A percentile compares a stretch with the other conserved stretches of the same genome.
These are phyloP conservation scores for Limnephilus rhombicus DNA, from an alignment of 2,888 invertebrate species.

Conservation along the genomic window DNA sequence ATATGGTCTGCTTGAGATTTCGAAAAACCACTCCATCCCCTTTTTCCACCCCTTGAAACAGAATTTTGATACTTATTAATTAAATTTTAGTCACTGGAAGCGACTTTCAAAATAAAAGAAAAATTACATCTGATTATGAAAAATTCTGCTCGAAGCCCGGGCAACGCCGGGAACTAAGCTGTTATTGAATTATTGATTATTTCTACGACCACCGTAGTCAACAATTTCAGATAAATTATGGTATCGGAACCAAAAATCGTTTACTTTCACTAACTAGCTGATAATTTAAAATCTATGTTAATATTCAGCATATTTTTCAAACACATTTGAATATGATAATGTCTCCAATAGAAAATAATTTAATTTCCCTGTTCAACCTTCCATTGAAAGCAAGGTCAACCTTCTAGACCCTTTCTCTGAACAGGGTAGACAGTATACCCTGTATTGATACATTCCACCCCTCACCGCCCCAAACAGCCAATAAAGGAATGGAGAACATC, in stretches of 20 bases:
- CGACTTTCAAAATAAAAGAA: too few relatives aligned
- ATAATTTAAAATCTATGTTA: too few relatives aligned
- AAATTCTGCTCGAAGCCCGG: too few relatives aligned
- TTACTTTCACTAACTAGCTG: too few relatives aligned
- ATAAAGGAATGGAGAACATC: conserved; percentile 59
- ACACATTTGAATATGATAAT: background rate
- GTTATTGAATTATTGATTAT: too few relatives aligned
- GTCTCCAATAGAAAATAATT: background rate
- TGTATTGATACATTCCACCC: conserved; percentile 65
- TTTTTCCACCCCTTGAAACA: too few relatives aligned
- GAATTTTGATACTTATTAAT: too few relatives aligned
- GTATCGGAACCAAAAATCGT: background rate
- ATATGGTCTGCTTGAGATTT: too few relatives aligned
- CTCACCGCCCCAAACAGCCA: conserved; percentile 54
- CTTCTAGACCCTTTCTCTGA: background rate
- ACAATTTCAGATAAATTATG: background rate
- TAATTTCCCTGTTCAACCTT: background rate
- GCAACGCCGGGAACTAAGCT: too few relatives aligned
- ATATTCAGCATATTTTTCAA: background rate
- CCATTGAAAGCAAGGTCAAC: conserved; percentile 9
- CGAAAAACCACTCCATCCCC: too few relatives aligned
- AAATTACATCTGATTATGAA: too few relatives aligned
- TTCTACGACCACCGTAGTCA: background rate
- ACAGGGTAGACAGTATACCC: conserved; percentile 2
- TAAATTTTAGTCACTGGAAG: too few relatives aligned